A percentile compares a stretch with the other conserved stretches of the same genome.
Conservation (phyloP, 2,113 vertebrate species). For the Larimichthys polyactis region DNA sequence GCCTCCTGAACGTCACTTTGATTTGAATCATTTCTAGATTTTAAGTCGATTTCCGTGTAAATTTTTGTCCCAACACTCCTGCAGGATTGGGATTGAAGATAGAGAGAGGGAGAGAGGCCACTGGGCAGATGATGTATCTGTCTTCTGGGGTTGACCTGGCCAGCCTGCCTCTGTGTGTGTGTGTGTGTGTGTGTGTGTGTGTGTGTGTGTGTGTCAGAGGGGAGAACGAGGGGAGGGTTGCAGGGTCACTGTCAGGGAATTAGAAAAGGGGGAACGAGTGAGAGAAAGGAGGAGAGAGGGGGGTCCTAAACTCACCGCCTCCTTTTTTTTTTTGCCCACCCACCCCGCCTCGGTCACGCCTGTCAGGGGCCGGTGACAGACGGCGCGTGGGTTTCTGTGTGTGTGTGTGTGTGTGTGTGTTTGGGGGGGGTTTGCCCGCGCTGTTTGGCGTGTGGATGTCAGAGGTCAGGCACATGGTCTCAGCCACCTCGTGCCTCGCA, state of each 20-base stretch:
- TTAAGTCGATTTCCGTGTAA: not conserved
- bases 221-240: not conserved
- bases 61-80: conserved; percentile 17
- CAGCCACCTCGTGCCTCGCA: conserved; percentile 49
- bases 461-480: conserved; percentile 80
- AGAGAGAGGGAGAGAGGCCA: conserved; percentile 19
- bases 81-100: conserved; percentile 6
- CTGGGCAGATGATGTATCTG: conserved; percentile 75
- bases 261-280: conserved; percentile 59
- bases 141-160: conserved; percentile 58
- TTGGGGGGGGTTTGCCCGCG: not conserved
- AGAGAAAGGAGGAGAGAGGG: not conserved
- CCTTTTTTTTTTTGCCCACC: conserved; percentile 52
- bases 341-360: conserved; percentile 75
- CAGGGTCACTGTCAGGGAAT: conserved; percentile 74
- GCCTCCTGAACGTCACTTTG: not conserved
- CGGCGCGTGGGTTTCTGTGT: conserved; percentile 74
- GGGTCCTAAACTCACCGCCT: conserved; percentile 61
- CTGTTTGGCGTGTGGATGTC: conserved; percentile 80
- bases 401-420: conserved; percentile 52
- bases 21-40: not conserved
- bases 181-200: conserved; percentile 35
- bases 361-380: conserved; percentile 80
- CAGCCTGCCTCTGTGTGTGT: not conserved
- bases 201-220: conserved; percentile 20